Base-by-base conservation (phyloP, 2,797 vertebrate genomes). In the Semotilus atromaculatus region DNA sequence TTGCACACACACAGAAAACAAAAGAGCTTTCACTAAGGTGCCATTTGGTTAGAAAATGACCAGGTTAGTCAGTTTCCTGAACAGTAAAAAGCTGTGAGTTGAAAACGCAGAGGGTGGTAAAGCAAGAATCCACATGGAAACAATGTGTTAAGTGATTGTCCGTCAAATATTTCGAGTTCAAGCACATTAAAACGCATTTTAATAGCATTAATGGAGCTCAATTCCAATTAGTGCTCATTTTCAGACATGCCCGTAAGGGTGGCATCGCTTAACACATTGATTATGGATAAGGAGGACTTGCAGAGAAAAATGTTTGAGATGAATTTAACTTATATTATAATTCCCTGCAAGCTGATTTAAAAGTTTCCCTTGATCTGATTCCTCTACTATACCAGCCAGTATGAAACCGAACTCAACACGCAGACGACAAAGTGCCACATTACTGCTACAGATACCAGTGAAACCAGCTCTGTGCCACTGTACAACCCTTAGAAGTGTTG, bases 31-130 rank as follows among this genome's bases (percentile, higher is more conserved):
- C 26, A 60, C 31, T 45, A 64, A 82, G 40, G 64, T 67, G 60
- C 72, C 29, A 29, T 71, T 60, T 75, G 16, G 73, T 40, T 70
- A 45, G 79, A 67, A 43, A 58, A 77, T 19, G 23, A 74, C 14
- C n/a, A 66, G n/a, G 70, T 75, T 38, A 80, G 62, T 78, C 45
- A 3, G 48, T 77, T 43, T 67, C 31, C 34, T n/a, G 31, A 70
- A 82, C 45, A 60, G 67, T 51, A 55, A 31, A 68, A 43, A 76
- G 38, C 66, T 31, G 79, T 5, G 23, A 23, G 78, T 6, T 60
- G 40, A 64, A 75, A 66, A 31, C 34, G n/a, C 14, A 10, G 5
- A 48, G 14, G 14, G 34, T 64, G 21, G 38, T 43, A 64, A 73
- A 73, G 70, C 80, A 48, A 82, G 55, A 43, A 72, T 62, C 29